Percentiles rank a stretch among this genome's conserved stretches.
Conservation (phyloP, 2,113 vertebrate species). For the Brevimyrus niger region DNA sequence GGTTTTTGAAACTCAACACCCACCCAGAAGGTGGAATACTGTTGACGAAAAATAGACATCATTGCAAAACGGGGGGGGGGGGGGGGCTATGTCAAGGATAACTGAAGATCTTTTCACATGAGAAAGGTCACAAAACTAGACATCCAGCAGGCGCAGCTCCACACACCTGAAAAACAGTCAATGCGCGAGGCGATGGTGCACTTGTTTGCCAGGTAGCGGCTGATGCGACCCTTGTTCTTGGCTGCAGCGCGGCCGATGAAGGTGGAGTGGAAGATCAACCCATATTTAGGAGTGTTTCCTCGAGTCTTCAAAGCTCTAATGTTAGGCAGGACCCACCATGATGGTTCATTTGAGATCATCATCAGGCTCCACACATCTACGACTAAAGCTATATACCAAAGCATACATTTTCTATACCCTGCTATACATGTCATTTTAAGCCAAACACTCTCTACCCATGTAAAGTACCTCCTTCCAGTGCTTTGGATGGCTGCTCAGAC, state of each 20-base stretch:
- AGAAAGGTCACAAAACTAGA: neutral
- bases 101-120: neutral
- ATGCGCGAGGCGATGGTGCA: slow-evolving; percentile 92
- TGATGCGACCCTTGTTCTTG: slow-evolving; percentile 96
- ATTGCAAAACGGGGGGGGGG: slow-evolving; percentile 53
- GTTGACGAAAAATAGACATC: slow-evolving; percentile 99
- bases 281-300: slow-evolving; percentile 95
- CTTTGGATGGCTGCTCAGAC: slow-evolving; percentile 71
- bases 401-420: neutral
- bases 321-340: slow-evolving; percentile 10
- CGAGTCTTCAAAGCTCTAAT: slow-evolving; percentile 85
- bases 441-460: neutral
- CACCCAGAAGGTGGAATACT: slow-evolving; percentile 72
- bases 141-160: neutral
- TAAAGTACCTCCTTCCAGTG: slow-evolving; percentile 44
- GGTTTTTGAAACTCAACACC: slow-evolving; percentile 71
- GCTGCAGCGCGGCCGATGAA: slow-evolving; percentile 92
- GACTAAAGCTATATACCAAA: neutral
- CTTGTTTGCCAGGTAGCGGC: slow-evolving; percentile 95
- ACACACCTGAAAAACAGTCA: slow-evolving; percentile 90
- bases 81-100: neutral
- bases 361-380: neutral
- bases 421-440: neutral
- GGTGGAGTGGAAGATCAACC: slow-evolving; percentile 95
- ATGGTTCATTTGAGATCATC: neutral